These are phyloP conservation scores for Apamea sordens DNA, from an alignment of 2,888 invertebrate species.

Conservation along the genomic window DNA sequence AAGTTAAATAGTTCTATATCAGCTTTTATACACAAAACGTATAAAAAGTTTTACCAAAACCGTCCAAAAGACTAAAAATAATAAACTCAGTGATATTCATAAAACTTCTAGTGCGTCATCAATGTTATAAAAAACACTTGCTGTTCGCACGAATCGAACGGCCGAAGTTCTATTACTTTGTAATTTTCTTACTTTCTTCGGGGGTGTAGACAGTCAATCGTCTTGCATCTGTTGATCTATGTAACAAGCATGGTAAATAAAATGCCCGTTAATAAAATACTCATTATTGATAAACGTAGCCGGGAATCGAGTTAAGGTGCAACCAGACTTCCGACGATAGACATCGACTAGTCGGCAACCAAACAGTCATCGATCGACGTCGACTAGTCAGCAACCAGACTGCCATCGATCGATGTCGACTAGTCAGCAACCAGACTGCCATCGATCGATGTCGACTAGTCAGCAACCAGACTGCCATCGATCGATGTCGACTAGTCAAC, in stretches of 20 bases:
- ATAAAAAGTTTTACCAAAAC: not conserved
- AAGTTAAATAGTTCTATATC: not conserved
- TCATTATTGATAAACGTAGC: not conserved
- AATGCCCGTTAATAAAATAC: constrained; percentile 6
- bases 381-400: not conserved
- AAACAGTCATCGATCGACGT: not conserved
- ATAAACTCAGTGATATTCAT: not conserved
- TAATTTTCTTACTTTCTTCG: constrained; percentile 21
- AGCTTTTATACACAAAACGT: not conserved
- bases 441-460: not conserved
- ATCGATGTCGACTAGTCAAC: not conserved
- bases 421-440: not conserved
- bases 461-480: not conserved
- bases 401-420: not conserved
- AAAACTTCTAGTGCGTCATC: not conserved
- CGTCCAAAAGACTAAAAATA: not conserved
- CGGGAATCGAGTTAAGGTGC: not conserved
- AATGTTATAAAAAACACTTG: not conserved
- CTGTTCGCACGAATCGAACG: not conserved
- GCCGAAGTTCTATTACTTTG: not conserved
- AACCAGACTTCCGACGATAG: not conserved
- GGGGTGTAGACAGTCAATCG: constrained; percentile 5
- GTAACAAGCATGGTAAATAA: constrained; percentile 17
- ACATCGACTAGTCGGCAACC: not conserved
- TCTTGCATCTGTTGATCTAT: not conserved